These are phyloP conservation scores for Lithodes maja DNA, from an alignment of 2,888 invertebrate species.

Conservation along the genomic window DNA sequence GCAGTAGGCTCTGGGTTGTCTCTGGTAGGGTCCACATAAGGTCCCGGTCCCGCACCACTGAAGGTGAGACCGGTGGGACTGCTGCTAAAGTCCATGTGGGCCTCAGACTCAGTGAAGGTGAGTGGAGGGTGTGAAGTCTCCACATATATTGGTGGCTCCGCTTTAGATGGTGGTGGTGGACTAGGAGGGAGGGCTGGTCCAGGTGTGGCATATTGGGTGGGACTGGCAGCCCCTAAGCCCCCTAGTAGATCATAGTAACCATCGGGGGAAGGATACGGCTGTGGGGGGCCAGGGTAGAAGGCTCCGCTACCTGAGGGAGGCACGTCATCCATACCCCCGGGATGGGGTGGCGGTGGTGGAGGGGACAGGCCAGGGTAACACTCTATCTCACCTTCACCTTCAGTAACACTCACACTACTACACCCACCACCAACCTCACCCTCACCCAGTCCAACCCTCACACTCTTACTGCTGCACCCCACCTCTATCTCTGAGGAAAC, in stretches of 20 bases:
- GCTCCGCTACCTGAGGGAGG: constrained; percentile 42
- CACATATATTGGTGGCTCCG: constrained; percentile 38
- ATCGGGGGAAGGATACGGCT: constrained; percentile 42
- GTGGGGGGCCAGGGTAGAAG: constrained; percentile 35
- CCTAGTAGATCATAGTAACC: constrained; percentile 59
- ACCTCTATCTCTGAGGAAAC: background rate
- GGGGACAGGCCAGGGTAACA: constrained; percentile 43
- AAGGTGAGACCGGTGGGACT: constrained; percentile 46
- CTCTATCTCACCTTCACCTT: background rate
- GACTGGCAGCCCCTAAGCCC: constrained; percentile 50
- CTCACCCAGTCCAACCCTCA: background rate
- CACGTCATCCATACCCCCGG: constrained; percentile 55
- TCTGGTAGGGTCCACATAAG: constrained; percentile 36
- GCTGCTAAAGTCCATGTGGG: constrained; percentile 51
- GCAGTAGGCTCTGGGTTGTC: constrained; percentile 2
- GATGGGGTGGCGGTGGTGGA: constrained; percentile 32
- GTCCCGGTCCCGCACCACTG: constrained; percentile 23
- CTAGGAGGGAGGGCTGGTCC: constrained; percentile 33
- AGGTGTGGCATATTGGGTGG: constrained; percentile 44
- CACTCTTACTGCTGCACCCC: constrained; percentile 20
- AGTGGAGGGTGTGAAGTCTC: constrained; percentile 35
- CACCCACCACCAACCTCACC: background rate
- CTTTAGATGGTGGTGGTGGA: constrained; percentile 52
- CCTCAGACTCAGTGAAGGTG: constrained; percentile 42
- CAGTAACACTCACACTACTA: constrained; percentile 4